A percentile compares a stretch with the other conserved stretches of the same genome.
phyloP scores from a whole-genome alignment of 2,888 invertebrate genomes.

The Habroteleia sp. region DNA sequence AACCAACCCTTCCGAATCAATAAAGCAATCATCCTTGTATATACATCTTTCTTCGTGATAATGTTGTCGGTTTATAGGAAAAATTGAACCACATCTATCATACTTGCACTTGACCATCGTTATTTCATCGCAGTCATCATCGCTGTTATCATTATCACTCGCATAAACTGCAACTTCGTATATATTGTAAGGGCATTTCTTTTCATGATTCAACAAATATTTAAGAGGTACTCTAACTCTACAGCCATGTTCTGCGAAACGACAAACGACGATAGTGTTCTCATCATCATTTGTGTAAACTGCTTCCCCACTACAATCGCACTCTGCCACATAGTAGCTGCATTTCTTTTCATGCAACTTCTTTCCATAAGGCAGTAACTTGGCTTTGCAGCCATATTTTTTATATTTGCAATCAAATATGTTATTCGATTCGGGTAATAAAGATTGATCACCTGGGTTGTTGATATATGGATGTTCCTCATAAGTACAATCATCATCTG shows the following conservation, averaged over 20 bases:
- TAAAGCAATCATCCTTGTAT: constrained; percentile 37
- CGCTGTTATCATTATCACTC: constrained; percentile 24
- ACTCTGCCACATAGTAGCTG: neutral
- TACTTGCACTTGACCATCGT: constrained; percentile 67
- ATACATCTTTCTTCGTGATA: constrained; percentile 74
- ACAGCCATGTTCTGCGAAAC: constrained; percentile 70
- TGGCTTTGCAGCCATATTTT: constrained; percentile 8
- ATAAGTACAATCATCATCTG: no score
- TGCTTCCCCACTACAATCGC: neutral
- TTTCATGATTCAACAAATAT: constrained; percentile 69
- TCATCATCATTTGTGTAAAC: constrained; percentile 29
- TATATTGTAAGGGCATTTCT: constrained; percentile 70
- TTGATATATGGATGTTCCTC: no score
- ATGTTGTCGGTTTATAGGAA: constrained; percentile 65
- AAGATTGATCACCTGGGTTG: no score
- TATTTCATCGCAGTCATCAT: neutral
- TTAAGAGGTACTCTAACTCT: constrained; percentile 73
- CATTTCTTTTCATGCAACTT: constrained; percentile 14
- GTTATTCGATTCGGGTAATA: neutral
- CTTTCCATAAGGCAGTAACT: neutral
- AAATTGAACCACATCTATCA: constrained; percentile 71
- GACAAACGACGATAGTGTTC: constrained; percentile 67
- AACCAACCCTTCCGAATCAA: constrained; percentile 32
- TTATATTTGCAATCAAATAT: constrained; percentile 8
- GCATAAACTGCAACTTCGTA: constrained; percentile 23